Evolutionary conservation across 2,797 vertebrate species (phyloP), one percentile per base, ranked within the genome.

Genomic region (Huso huso): DNA sequence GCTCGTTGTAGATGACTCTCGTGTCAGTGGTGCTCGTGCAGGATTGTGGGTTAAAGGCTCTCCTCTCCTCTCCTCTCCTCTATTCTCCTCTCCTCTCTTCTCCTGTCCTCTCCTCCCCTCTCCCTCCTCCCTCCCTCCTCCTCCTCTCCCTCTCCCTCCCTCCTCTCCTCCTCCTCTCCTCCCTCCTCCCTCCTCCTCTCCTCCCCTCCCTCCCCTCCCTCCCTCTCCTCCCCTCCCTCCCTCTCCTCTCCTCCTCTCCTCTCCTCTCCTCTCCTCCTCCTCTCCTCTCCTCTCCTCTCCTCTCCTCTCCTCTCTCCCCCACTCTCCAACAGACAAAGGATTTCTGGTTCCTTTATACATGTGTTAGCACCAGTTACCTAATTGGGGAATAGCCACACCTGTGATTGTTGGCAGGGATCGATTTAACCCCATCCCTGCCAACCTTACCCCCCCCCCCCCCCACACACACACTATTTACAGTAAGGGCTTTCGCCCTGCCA

Each of bases 401-500:
- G 23, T 37, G 23, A 37, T 37, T 37, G 23, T 2, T 37, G 23
- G 23, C 23, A 37, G 23, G 23, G 23, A 37, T 37, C 2, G 23
- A 37, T 37, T 37, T 37, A 37, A 37, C 23, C 23, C 23, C 23
- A 3, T 37, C 23, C 23, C 23, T 37, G 23, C 23, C 23, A 18
- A 37, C 23, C 23, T 37, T 3, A 3, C 23, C 23, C 23, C 23
- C 23, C 23, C 23, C 23, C 23, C 23, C 23, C 23, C 23, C 23
- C 23, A 23, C 2, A 3, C 23, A 3, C 23, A 18, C 15, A 71
- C 70, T 77, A 74, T 76, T 71, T 18, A 18, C 15, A 72, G 68
- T 52, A 70, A 59, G 71, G 73, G 76, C 69, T 65, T 75, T 71
- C 75, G 74, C 71, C 75, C 72, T 75, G 75, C 61, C 66, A 51